Evolutionary conservation across 2,113 vertebrate species (phyloP).

Genomic region (Halichoeres trimaculatus): DNA sequence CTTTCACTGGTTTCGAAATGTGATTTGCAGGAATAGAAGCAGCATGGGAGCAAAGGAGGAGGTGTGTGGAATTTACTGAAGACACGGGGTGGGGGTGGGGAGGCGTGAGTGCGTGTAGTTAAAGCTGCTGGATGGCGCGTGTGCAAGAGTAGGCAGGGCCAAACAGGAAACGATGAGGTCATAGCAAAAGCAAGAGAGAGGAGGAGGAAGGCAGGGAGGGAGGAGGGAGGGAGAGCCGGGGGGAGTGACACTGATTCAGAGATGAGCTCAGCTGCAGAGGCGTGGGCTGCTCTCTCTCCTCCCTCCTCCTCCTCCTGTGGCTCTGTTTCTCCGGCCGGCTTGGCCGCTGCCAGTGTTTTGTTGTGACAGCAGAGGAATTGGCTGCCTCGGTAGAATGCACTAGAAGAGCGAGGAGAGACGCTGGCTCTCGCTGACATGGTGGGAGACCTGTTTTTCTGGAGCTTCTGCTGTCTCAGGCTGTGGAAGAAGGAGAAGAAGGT

Average conservation of each 20-base stretch:
- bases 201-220: conserved; percentile 36
- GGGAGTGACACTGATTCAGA: conserved; percentile 74
- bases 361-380: conserved; percentile 65
- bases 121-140: conserved; percentile 39
- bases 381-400: conserved; percentile 73
- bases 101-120: conserved; percentile 8
- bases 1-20: conserved; percentile 33
- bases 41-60: conserved; percentile 6
- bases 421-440: conserved; percentile 78
- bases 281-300: conserved; percentile 60
- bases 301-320: conserved; percentile 13
- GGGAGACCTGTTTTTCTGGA: conserved; percentile 83
- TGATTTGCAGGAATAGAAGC: conserved; percentile 19
- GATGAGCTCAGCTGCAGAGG: conserved; percentile 82
- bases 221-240: conserved; percentile 15
- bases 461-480: conserved; percentile 84
- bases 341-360: conserved; percentile 64
- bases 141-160: conserved; percentile 61
- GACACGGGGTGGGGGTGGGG: conserved; percentile 18
- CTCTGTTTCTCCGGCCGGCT: conserved; percentile 45
- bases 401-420: conserved; percentile 46
- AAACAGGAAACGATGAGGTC: conserved; percentile 81
- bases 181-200: conserved; percentile 63
- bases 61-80: conserved; percentile 37
- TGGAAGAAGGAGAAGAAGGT: conserved; percentile 86